Percentiles rank a stretch among this genome's conserved stretches.
phyloP scores from a whole-genome alignment of 35 echinoderm and acorn worm genomes.

The Ptychodera flava region DNA sequence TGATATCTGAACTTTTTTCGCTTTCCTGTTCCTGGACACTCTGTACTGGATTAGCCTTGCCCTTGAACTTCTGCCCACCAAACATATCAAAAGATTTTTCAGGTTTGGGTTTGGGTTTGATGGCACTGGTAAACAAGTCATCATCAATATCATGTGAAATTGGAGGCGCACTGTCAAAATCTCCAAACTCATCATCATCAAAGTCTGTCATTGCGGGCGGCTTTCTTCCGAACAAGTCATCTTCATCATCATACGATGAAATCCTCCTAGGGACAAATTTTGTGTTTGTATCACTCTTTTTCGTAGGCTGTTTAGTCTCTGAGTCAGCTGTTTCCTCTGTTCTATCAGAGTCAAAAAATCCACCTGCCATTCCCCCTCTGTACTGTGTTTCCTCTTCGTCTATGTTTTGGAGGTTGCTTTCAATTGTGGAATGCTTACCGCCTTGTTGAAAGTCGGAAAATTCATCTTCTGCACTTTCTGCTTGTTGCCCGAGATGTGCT shows the following conservation, averaged over 20 bases:
- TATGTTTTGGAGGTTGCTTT: not conserved
- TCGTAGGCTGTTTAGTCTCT: not conserved
- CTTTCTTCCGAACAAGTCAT: not conserved
- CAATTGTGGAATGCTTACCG: not conserved
- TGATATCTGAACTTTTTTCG: not conserved
- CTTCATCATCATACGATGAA: not conserved
- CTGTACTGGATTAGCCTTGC: not conserved
- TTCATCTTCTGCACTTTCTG: slow-evolving; percentile 14
- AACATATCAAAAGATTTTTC: not conserved
- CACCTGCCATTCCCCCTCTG: not conserved
- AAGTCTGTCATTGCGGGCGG: not conserved
- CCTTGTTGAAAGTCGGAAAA: slow-evolving; percentile 49
- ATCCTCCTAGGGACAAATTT: too few relatives aligned
- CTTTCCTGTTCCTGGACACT: not conserved
- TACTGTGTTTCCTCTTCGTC: too few relatives aligned
- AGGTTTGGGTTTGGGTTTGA: not conserved
- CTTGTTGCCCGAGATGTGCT: not conserved
- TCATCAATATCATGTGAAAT: not conserved
- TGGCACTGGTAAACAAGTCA: not conserved
- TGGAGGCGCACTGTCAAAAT: not conserved
- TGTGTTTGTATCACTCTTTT: not conserved
- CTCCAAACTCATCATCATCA: not conserved
- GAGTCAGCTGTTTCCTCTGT: not conserved
- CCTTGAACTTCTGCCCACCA: not conserved
- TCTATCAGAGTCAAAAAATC: not conserved